phyloP scores from a whole-genome alignment of 2,113 vertebrate genomes.

The Ceuthmochares aereus region DNA sequence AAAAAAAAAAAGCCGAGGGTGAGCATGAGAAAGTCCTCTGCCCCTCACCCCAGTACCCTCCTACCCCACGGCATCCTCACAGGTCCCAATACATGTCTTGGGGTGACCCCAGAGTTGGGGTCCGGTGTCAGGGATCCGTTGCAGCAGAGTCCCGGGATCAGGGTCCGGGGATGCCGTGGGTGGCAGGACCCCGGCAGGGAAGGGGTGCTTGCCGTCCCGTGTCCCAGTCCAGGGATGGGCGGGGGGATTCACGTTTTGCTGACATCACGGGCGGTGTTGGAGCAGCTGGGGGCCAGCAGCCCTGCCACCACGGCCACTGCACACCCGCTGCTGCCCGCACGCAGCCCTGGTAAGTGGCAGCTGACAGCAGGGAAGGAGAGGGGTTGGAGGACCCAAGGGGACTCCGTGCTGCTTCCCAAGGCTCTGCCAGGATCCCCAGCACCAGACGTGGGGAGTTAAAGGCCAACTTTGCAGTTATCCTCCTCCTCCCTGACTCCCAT shows the following conservation, averaged over 20 bases:
- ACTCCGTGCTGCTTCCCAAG: not conserved
- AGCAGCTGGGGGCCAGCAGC: conserved; percentile 36
- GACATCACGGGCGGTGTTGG: conserved; percentile 51
- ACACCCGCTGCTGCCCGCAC: not conserved
- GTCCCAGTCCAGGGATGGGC: conserved; percentile 51
- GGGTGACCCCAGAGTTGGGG: not conserved
- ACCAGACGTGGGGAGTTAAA: not conserved
- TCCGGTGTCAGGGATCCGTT: accelerated
- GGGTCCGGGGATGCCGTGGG: not conserved
- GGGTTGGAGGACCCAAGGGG: not conserved
- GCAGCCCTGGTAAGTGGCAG: conserved; percentile 40
- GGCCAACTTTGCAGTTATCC: not conserved
- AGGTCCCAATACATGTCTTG: not conserved
- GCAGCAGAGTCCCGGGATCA: not conserved
- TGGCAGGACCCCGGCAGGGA: conserved; percentile 19
- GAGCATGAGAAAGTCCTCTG: not conserved
- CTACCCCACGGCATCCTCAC: not conserved
- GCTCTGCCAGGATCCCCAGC: not conserved
- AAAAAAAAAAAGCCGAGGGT: no score
- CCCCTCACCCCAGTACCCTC: not conserved
- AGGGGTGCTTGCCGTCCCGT: conserved; percentile 30
- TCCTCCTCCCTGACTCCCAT: not conserved
- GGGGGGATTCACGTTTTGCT: conserved; percentile 58
- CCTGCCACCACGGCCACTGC: not conserved
- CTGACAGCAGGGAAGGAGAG: not conserved